These are phyloP conservation scores for Scaptomyza hsui DNA, from an alignment of 1,140 invertebrate species.

Conservation along the genomic window DNA sequence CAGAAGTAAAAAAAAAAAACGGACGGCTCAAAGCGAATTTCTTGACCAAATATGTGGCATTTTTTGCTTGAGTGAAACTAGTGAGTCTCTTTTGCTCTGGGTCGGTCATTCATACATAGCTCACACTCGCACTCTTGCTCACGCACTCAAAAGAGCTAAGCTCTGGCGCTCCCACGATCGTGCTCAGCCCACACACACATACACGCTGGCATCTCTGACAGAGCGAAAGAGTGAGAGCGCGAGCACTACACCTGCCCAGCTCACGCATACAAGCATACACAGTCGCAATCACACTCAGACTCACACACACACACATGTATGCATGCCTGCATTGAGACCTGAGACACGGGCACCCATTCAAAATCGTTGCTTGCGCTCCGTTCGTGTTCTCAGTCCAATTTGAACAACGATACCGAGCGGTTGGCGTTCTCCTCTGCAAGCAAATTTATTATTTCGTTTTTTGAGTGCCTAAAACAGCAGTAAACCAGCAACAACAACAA, in stretches of 20 bases:
- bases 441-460: slow-evolving; percentile 47
- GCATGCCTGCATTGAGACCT: not conserved
- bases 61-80: slow-evolving; percentile 45
- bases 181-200: slow-evolving; percentile 44
- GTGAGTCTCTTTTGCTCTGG: slow-evolving; percentile 27
- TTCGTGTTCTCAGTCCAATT: slow-evolving; percentile 68
- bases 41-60: slow-evolving; percentile 77
- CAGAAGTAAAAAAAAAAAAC: slow-evolving; percentile 5
- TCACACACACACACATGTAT: slow-evolving; percentile 7
- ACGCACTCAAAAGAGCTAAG: slow-evolving; percentile 32
- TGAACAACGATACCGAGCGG: slow-evolving; percentile 83
- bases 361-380: slow-evolving; percentile 46
- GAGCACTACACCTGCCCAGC: slow-evolving; percentile 37
- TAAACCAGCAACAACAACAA: slow-evolving; percentile 37
- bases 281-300: not conserved
- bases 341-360: slow-evolving; percentile 33
- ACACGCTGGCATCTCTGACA: slow-evolving; percentile 1
- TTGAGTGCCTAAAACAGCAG: slow-evolving; percentile 41
- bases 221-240: slow-evolving; percentile 6
- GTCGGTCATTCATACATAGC: slow-evolving; percentile 50
- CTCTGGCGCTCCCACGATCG: slow-evolving; percentile 27
- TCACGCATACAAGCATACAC: slow-evolving; percentile 15
- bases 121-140: slow-evolving; percentile 1
- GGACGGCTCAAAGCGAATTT: slow-evolving; percentile 31
- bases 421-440: slow-evolving; percentile 67